These are phyloP conservation scores for Agrilus mali DNA, from an alignment of 2,888 invertebrate genomes.

Conservation along the genomic window DNA sequence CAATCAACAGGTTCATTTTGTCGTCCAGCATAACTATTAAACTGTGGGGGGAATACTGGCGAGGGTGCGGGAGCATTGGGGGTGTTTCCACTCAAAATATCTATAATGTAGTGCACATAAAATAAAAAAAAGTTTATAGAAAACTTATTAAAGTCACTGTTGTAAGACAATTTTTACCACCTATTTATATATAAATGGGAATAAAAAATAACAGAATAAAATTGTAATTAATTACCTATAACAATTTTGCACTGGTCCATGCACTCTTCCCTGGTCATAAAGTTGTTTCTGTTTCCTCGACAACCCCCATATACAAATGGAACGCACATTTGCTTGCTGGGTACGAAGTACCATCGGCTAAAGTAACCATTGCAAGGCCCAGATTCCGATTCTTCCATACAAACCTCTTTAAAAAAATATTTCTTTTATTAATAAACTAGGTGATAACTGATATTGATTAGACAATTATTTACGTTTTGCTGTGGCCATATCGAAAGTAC, in stretches of 20 bases:
- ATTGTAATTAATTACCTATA: slow-evolving; percentile 33
- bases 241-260: slow-evolving; percentile 53
- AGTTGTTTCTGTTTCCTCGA: slow-evolving; percentile 85
- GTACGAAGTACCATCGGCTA: slow-evolving; percentile 78
- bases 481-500: slow-evolving; percentile 57
- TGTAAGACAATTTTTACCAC: no score
- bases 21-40: slow-evolving; percentile 5
- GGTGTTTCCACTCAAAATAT: slow-evolving; percentile 18
- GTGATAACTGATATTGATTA: not conserved
- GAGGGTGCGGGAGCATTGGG: slow-evolving; percentile 4
- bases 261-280: slow-evolving; percentile 69
- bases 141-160: no score
- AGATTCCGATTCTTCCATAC: slow-evolving; percentile 60
- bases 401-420: slow-evolving; percentile 50
- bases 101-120: slow-evolving; percentile 11
- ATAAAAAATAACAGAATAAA: not conserved
- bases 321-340: slow-evolving; percentile 61
- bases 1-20: slow-evolving; percentile 40
- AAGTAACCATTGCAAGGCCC: slow-evolving; percentile 86
- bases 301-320: slow-evolving; percentile 84
- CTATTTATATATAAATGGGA: no score
- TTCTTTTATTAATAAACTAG: not conserved
- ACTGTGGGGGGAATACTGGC: not conserved
- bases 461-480: slow-evolving; percentile 50
- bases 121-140: not conserved